phyloP scores from a whole-genome alignment of 2,797 vertebrate genomes.

The Cyprinodon diabolis region DNA sequence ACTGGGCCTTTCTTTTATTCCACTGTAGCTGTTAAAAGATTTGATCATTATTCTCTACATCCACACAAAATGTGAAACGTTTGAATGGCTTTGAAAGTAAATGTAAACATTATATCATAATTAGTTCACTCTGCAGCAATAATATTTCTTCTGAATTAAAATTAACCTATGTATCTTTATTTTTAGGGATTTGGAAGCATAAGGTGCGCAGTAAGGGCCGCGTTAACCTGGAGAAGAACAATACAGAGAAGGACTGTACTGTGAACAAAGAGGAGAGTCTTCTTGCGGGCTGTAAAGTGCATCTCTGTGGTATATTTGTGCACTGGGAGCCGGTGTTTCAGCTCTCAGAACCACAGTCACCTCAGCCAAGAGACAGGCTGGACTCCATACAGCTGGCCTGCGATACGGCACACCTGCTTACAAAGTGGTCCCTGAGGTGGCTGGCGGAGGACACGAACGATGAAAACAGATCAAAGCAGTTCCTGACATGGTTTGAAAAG shows the following conservation, averaged over 20 bases:
- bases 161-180: slow-evolving; percentile 26
- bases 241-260: slow-evolving; percentile 51
- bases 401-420: slow-evolving; percentile 65
- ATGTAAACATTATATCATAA: slow-evolving; percentile 3
- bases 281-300: slow-evolving; percentile 76
- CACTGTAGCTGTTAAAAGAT: neutral
- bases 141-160: slow-evolving; percentile 8
- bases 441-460: slow-evolving; percentile 64
- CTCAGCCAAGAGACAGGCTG: neutral
- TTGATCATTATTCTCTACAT: neutral
- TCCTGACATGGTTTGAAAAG: slow-evolving; percentile 82
- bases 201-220: slow-evolving; percentile 75
- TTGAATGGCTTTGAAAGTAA: neutral
- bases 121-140: slow-evolving; percentile 16
- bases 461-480: slow-evolving; percentile 47
- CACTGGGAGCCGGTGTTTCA: slow-evolving; percentile 81
- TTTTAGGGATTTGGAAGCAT: slow-evolving; percentile 81
- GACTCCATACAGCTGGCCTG: slow-evolving; percentile 35
- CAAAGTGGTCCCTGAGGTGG: slow-evolving; percentile 82
- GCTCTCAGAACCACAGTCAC: slow-evolving; percentile 22
- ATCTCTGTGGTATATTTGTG: slow-evolving; percentile 80
- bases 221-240: slow-evolving; percentile 40
- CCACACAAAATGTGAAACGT: neutral
- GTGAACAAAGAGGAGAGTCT: slow-evolving; percentile 41
- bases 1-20: neutral